Base-by-base conservation (phyloP, 2,113 vertebrate genomes). In the Protomyctophum bolini region DNA sequence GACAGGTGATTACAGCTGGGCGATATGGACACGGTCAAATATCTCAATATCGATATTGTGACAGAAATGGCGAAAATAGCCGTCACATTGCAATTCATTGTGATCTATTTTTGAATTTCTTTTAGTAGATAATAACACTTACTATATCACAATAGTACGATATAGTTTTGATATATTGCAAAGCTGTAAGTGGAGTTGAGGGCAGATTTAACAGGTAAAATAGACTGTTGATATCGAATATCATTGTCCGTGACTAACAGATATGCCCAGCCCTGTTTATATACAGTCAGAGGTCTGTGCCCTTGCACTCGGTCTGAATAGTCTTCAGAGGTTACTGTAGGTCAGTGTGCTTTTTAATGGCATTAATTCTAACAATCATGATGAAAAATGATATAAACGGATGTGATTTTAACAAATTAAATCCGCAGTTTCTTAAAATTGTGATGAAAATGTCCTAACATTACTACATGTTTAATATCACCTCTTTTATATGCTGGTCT, bases 381-480 rank as follows among this genome's bases (percentile, higher is more conserved):
- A 11, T 21, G 21, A 21, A 21, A 41, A 41, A 41, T 41, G 7
- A 55, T 29, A 6, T 9, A 5, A 58, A n/a, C 4, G 4, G 10
- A 10, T 55, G 6, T 11, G 12, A 66, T 6, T 29, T 11, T 8
- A n/a, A 46, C 28, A 60, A 11, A 7, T 10, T 60, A 60, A 12
- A n/a, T 29, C 1, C 57, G 5, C 15, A 6, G 1, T 41, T 60
- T 45, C 57, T 33, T 58, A 28, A 10, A 10, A 58, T 10, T 29
- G 51, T 54, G 51, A 6, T 54, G 51, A 58, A 58, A 29, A 14
- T 56, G 8, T 29, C 8, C 8, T 58, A 6, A 4, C 33, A 41
- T 41, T 41, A 2, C 33, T 41, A 41, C 33, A 41, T 41, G 10
- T 58, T 2, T 78, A 68, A 56, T 51, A 71, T 49, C 15, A 71